Conservation (phyloP, 2,888 invertebrate species). For the Agelastica alni region DNA sequence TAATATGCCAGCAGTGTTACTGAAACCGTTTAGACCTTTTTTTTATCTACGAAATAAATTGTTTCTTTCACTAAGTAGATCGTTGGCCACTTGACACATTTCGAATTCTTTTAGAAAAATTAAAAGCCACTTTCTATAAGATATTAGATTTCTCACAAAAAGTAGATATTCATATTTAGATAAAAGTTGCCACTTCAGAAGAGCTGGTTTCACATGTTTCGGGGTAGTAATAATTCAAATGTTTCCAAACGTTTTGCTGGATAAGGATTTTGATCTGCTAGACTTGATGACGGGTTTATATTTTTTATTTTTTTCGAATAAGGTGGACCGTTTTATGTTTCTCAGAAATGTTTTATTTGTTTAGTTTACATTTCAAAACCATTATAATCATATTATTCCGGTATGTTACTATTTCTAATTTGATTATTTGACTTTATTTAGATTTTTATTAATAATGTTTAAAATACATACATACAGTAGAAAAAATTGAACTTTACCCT, state of each 20-base stretch:
- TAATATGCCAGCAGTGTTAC: no score
- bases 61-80: constrained; percentile 2
- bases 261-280: neutral
- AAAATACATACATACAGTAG: no score
- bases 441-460: no score
- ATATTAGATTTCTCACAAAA: constrained; percentile 14
- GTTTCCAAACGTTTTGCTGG: constrained; percentile 1
- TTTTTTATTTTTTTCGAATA: neutral
- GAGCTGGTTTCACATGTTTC: constrained; percentile 9
- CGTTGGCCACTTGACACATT: constrained; percentile 12
- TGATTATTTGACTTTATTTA: no score
- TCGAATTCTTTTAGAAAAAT: constrained; percentile 14
- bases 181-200: constrained; percentile 19
- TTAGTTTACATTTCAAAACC: neutral
- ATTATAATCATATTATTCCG: neutral
- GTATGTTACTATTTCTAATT: no score
- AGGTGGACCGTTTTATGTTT: neutral
- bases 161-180: constrained; percentile 14
- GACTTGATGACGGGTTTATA: neutral
- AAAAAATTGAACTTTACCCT: no score
- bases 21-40: no score
- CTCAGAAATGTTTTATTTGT: neutral
- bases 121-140: constrained; percentile 13
- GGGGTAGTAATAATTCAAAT: no score
- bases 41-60: constrained; percentile 5